Conservation (phyloP, 2,797 vertebrate genomes). For the Halcyon smyrnensis region DNA sequence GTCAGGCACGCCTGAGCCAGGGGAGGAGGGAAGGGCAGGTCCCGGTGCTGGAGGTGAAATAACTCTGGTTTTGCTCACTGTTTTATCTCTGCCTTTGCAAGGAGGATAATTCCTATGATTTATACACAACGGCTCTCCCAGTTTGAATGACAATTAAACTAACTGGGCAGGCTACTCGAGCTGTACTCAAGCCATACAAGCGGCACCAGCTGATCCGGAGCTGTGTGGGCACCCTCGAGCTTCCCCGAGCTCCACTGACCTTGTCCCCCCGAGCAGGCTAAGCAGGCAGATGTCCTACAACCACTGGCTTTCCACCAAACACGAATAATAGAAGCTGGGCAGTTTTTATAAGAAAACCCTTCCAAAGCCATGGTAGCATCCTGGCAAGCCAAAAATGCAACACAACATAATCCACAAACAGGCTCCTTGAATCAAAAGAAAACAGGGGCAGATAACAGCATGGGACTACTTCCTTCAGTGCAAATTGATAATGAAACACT, state of each 20-base stretch:
- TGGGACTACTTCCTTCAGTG: slow-evolving; percentile 43
- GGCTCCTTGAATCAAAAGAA: slow-evolving; percentile 65
- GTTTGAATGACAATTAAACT: background rate
- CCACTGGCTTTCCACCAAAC: slow-evolving; percentile 67
- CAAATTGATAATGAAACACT: slow-evolving; percentile 43
- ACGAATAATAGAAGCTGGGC: slow-evolving; percentile 57
- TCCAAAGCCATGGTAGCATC: slow-evolving; percentile 64
- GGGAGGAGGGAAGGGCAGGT: background rate
- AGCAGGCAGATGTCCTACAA: slow-evolving; percentile 73
- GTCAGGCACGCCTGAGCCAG: background rate
- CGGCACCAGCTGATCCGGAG: background rate
- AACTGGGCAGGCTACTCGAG: background rate
- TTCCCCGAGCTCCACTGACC: background rate
- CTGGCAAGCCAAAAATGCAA: slow-evolving; percentile 58
- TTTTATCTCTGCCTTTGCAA: background rate
- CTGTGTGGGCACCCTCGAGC: background rate
- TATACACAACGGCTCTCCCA: background rate
- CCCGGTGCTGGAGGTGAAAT: background rate
- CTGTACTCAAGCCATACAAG: background rate
- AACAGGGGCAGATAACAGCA: slow-evolving; percentile 40
- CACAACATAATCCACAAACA: slow-evolving; percentile 42
- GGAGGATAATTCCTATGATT: background rate
- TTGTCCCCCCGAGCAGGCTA: slow-evolving; percentile 28
- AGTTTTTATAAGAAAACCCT: slow-evolving; percentile 47
- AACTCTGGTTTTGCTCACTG: background rate